These are phyloP conservation scores for Geopemphigus sp. DNA, from an alignment of 1,140 invertebrate genomes.

Conservation along the genomic window DNA sequence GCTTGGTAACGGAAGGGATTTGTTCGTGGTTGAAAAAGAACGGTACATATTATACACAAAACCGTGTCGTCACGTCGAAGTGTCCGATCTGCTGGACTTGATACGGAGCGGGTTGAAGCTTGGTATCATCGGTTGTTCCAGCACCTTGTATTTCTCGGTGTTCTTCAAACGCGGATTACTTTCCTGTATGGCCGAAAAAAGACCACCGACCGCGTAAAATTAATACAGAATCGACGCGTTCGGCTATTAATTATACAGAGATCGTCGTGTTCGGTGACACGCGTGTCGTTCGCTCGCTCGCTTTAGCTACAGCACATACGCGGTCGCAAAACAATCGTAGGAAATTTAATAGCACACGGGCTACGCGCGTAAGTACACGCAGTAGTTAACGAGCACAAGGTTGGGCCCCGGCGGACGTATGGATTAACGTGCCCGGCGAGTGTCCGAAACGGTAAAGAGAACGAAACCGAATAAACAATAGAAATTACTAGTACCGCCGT, in stretches of 20 bases:
- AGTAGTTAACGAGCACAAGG: slow-evolving; percentile 31
- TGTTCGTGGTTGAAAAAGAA: too few relatives aligned
- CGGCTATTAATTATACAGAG: too few relatives aligned
- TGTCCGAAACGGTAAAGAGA: neutral
- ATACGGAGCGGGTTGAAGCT: slow-evolving; percentile 17
- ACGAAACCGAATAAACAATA: slow-evolving; percentile 27
- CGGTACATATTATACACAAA: too few relatives aligned
- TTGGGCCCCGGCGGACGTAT: neutral
- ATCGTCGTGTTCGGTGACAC: too few relatives aligned
- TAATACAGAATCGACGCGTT: neutral
- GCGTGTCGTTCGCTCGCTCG: too few relatives aligned
- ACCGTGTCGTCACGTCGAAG: too few relatives aligned
- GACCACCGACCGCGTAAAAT: neutral
- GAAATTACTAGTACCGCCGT: neutral
- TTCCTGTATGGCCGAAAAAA: neutral
- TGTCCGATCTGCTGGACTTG: neutral
- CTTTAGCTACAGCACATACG: too few relatives aligned
- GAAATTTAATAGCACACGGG: neutral
- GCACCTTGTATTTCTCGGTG: neutral
- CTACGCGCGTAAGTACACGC: neutral
- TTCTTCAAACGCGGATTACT: neutral
- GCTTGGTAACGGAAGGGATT: too few relatives aligned
- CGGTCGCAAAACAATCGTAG: neutral
- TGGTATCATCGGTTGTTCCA: slow-evolving; percentile 15
- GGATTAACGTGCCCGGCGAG: slow-evolving; percentile 8